Conservation (phyloP, 1,140 invertebrate species). For the Streblospio benedicti region DNA sequence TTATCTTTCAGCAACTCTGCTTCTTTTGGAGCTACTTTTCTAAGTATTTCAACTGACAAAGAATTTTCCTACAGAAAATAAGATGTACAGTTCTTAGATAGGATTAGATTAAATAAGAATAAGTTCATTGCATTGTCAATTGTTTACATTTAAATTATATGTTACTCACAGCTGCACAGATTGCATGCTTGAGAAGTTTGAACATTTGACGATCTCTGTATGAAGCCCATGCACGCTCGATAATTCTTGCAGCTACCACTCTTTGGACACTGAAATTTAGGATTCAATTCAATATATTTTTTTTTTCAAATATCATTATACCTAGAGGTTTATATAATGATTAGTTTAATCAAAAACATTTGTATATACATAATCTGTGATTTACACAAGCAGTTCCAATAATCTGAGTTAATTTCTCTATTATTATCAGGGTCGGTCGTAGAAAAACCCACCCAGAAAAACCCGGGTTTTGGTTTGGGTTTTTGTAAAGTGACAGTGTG, state of each 20-base stretch:
- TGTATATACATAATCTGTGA: too few species aligned
- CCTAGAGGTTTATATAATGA: too few species aligned
- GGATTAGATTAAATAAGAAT: not conserved
- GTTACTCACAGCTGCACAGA: constrained; percentile 45
- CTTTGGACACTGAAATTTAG: not conserved
- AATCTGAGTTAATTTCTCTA: too few species aligned
- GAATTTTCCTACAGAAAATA: constrained; percentile 37
- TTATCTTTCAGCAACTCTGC: constrained; percentile 41
- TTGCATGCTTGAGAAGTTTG: constrained; percentile 42
- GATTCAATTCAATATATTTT: too few species aligned
- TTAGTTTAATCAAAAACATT: too few species aligned
- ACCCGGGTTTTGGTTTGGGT: too few species aligned
- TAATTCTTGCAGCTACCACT: constrained; percentile 13
- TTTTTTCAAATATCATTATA: too few species aligned
- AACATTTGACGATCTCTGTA: constrained; percentile 44
- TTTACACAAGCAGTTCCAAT: too few species aligned
- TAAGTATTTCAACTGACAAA: constrained; percentile 40
- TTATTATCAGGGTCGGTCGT: too few species aligned
- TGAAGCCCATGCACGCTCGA: constrained; percentile 41
- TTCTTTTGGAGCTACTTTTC: constrained; percentile 43
- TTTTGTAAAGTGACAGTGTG: too few species aligned
- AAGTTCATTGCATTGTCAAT: not conserved
- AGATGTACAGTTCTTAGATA: not conserved
- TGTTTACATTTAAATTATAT: not conserved
- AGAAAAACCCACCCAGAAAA: too few species aligned